Conservation (phyloP, 2,797 vertebrate genomes). For the Coregonus sp. region DNA sequence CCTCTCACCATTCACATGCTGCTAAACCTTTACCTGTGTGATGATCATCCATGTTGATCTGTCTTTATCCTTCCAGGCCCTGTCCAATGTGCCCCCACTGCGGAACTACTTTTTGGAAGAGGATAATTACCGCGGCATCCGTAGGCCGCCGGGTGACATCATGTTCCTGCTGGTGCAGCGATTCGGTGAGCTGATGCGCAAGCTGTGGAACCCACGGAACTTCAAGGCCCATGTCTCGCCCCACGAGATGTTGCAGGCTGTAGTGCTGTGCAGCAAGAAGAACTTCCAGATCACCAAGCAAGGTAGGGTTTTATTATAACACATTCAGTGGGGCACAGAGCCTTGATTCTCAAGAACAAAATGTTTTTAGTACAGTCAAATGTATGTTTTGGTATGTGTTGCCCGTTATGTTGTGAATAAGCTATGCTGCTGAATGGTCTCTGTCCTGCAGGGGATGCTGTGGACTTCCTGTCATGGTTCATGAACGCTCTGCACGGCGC, state of each 20-base stretch:
- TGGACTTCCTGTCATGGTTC: constrained; percentile 98
- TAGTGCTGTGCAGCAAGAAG: constrained; percentile 97
- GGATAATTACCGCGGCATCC: constrained; percentile 89
- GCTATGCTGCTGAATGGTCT: constrained; percentile 11
- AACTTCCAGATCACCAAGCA: constrained; percentile 98
- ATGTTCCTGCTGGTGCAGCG: constrained; percentile 97
- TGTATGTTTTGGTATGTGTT: neutral
- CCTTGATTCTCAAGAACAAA: neutral
- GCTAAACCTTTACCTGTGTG: neutral
- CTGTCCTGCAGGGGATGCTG: constrained; percentile 84
- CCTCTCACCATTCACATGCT: neutral
- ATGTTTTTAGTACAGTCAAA: neutral
- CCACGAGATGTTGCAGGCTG: constrained; percentile 97
- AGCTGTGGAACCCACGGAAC: constrained; percentile 96
- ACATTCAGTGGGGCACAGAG: neutral
- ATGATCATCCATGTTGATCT: neutral
- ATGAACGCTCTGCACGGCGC: constrained; percentile 92
- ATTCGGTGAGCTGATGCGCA: constrained; percentile 96
- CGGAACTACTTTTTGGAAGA: constrained; percentile 96
- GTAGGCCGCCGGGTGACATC: constrained; percentile 92
- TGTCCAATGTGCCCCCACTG: constrained; percentile 93
- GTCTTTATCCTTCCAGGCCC: constrained; percentile 71
- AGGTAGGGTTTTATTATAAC: constrained; percentile 65
- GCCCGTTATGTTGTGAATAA: neutral
- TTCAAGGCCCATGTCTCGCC: constrained; percentile 98